Evolutionary conservation across 2,113 vertebrate genomes (phyloP).

Genomic region (Sceloporus undulatus): DNA sequence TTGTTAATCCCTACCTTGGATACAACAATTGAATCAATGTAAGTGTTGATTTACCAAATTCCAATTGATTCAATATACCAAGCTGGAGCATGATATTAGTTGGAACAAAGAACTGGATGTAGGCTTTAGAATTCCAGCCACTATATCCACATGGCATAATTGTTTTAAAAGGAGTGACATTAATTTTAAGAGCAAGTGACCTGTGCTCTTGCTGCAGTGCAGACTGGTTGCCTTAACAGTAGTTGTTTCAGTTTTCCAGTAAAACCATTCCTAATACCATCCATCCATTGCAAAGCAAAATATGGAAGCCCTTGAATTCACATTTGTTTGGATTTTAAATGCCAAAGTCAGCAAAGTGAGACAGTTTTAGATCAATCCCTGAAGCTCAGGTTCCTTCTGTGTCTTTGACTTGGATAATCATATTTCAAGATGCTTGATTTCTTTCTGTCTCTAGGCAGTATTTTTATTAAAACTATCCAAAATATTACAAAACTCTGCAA

Average conservation of each 20-base stretch:
- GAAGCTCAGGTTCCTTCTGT: neutral
- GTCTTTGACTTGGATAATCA: neutral
- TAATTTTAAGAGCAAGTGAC: neutral
- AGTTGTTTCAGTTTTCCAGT: neutral
- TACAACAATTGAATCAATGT: no score
- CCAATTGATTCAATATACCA: no score
- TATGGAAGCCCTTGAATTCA: neutral
- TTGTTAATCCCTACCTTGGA: no score
- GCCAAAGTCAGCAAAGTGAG: neutral
- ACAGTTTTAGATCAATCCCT: neutral
- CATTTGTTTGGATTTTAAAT: constrained; percentile 25
- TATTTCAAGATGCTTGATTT: neutral
- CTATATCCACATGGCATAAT: neutral
- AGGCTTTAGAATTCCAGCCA: no score
- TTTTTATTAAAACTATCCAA: neutral
- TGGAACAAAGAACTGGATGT: no score
- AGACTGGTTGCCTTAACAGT: neutral
- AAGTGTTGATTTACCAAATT: no score
- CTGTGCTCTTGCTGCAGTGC: neutral
- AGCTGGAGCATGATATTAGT: no score
- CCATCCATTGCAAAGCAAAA: neutral
- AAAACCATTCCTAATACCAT: neutral
- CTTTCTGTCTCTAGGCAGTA: neutral
- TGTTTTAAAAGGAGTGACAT: neutral
- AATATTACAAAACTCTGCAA: neutral